Evolutionary conservation across 2,113 vertebrate species (phyloP), one percentile per base, ranked within the genome.

Genomic region (Puma concolor): DNA sequence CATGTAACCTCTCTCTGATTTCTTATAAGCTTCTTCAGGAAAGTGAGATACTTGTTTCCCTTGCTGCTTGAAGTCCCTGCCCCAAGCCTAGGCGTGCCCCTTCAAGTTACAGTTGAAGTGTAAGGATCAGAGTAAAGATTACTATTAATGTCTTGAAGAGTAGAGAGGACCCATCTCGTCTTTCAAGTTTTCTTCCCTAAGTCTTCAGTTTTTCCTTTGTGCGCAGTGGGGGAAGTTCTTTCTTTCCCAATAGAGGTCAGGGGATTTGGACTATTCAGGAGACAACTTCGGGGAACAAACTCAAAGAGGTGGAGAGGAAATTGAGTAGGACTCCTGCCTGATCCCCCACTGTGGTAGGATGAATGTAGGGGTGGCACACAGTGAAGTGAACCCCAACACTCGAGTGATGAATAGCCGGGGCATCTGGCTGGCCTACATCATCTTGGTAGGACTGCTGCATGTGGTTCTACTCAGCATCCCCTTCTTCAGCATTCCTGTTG

Each of bases 361-460:
- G 99, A 99, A 99, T 88, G 99, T 99, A 95, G 99, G 99, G 91
- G 99, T 99, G 91, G 99, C 99, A 91, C 99, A 99, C 99, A 99
- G 99, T 54, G 99, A 99, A 98, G 99, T 99, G 97, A 99, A 99
- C 98, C 99, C 99, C 98, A 99, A 99, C 99, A 99, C 99, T 0
- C 98, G 99, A 98, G 99, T 99, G 98, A 99, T 99, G 99, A 99
- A 99, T 98, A 99, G 99, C 98, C 99, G 99, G 50, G 99, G 99
- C 44, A 99, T 99, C 93, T 99, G 99, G 99, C 99, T 99, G 97
- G 99, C 99, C 2, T 99, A 99, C 89, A 96, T 99, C 94, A 99
- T 99, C 96, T 98, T 99, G 25, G 99, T 99, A 66, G 99, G 99
- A 4, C 98, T 99, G 50, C 97, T 99, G 44, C 99, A 99, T 97